phyloP scores from a whole-genome alignment of 2,113 vertebrate genomes.

The Prietella phreatophila region DNA sequence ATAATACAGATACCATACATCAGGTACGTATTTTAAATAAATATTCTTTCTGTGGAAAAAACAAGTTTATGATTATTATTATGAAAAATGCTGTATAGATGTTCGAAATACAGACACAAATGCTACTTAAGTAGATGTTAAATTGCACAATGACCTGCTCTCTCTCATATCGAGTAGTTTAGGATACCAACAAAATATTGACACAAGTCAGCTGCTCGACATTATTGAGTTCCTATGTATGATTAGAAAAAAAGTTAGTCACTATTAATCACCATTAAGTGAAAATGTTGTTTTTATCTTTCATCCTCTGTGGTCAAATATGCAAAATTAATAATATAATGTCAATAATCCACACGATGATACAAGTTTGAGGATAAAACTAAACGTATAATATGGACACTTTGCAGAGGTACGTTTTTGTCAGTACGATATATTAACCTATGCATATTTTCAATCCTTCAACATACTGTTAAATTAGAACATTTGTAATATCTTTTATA shows the following conservation, averaged over 20 bases:
- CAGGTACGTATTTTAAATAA: neutral
- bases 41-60: constrained; percentile 4
- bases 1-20: constrained; percentile 28
- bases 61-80: neutral
- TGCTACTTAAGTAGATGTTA: neutral
- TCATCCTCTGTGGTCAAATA: neutral
- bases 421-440: constrained; percentile 31
- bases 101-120: constrained; percentile 1
- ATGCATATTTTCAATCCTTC: neutral
- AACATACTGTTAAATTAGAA: constrained; percentile 32
- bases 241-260: neutral
- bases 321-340: neutral
- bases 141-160: neutral
- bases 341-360: neutral
- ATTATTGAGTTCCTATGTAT: neutral
- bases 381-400: constrained; percentile 28
- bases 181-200: neutral
- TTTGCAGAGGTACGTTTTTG: constrained; percentile 14
- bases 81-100: constrained; percentile 1
- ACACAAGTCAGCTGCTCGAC: neutral
- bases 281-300: neutral
- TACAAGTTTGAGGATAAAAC: neutral
- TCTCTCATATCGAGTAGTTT: neutral
- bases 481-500: constrained; percentile 40
- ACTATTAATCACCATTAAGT: neutral